Percentiles rank a stretch among this genome's conserved stretches.
phyloP scores from a whole-genome alignment of 1,140 invertebrate genomes.

The Pararge aegeria region DNA sequence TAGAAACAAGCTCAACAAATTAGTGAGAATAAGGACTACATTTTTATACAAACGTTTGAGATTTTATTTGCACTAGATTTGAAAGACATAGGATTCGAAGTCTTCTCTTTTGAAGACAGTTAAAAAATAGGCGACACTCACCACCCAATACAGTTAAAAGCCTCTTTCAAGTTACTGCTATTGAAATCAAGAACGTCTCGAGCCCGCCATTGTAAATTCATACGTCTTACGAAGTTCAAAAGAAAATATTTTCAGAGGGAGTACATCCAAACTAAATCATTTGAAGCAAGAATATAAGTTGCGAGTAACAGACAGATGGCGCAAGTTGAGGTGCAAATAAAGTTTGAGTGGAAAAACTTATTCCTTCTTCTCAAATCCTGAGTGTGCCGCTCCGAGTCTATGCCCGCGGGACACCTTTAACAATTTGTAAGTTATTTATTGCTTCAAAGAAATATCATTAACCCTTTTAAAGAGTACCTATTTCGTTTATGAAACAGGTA shows the following conservation, averaged over 20 bases:
- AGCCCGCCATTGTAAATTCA: conserved; percentile 62
- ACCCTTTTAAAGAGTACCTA: conserved; percentile 57
- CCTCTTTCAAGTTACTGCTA: conserved; percentile 24
- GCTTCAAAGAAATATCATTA: conserved; percentile 71
- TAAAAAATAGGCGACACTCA: conserved; percentile 14
- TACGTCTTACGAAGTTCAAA: conserved; percentile 61
- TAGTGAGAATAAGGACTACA: no score
- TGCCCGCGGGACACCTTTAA: conserved; percentile 69
- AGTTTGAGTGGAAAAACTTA: conserved; percentile 78
- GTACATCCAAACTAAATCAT: conserved; percentile 75
- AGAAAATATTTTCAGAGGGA: conserved; percentile 73
- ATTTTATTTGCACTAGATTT: background rate
- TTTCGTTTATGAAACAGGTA: conserved; percentile 43
- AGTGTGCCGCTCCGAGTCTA: conserved; percentile 50
- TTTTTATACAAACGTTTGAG: background rate
- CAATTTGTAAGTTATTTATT: conserved; percentile 77
- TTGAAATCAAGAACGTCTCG: conserved; percentile 45
- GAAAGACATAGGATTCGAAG: background rate
- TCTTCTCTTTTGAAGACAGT: background rate
- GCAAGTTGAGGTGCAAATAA: conserved; percentile 76
- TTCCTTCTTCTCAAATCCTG: conserved; percentile 62
- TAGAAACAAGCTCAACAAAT: no score
- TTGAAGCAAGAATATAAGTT: conserved; percentile 75
- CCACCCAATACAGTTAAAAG: conserved; percentile 28
- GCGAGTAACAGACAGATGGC: conserved; percentile 73